These are phyloP conservation scores for Dryobates pubescens DNA, from an alignment of 2,797 vertebrate genomes.

Conservation along the genomic window DNA sequence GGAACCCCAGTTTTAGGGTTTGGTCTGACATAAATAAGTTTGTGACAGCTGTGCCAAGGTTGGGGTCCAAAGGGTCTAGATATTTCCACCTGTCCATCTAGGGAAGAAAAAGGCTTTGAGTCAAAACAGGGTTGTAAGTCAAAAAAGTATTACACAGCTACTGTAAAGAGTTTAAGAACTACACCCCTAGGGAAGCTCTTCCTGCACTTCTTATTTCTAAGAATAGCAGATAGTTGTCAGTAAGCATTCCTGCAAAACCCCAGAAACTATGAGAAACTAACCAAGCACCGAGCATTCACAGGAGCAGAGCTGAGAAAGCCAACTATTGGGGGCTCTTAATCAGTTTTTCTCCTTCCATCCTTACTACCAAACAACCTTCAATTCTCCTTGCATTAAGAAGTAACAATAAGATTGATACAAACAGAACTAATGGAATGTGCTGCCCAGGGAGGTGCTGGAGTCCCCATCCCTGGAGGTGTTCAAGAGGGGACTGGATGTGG, in stretches of 20 bases:
- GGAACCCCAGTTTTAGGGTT: slow-evolving; percentile 87
- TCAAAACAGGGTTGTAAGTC: neutral
- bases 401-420: neutral
- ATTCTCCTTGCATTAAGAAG: neutral
- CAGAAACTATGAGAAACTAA: neutral
- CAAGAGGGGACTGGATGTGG: too few species aligned
- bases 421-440: rapidly evolving
- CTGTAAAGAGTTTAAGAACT: neutral
- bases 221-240: neutral
- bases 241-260: neutral
- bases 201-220: neutral
- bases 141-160: neutral
- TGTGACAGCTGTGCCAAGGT: slow-evolving; percentile 88
- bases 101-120: neutral
- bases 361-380: neutral
- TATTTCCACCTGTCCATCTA: slow-evolving; percentile 86
- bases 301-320: neutral
- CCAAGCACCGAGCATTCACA: neutral
- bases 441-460: too few species aligned
- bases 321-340: neutral
- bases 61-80: slow-evolving; percentile 84
- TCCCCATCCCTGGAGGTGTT: too few species aligned
- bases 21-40: slow-evolving; percentile 86
- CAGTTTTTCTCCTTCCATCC: neutral
- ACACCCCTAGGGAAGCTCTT: neutral